Base-by-base conservation (phyloP, 2,888 invertebrate genomes). In the Platycheirus albimanus region DNA sequence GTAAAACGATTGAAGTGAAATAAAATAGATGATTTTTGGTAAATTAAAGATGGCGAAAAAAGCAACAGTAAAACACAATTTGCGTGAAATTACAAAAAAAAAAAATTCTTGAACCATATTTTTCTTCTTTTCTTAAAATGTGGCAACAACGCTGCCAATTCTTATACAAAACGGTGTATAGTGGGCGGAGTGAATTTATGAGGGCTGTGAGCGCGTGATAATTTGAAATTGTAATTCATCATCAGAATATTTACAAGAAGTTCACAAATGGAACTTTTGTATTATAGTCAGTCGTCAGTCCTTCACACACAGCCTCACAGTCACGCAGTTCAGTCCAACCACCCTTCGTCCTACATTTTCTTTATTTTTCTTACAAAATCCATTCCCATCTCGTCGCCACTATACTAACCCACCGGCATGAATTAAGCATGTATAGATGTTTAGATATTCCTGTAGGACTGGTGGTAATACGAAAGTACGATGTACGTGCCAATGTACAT, bases 161-260 rank as follows among this genome's bases (percentile, higher is more conserved):
- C 10, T 15, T 17, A 61, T 30, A 45, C 28, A 41, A 58, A 41
- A 28, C 45, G 15, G 43, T 6, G 43, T 20, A 28, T 13, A 24
- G n/a, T 36, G 15, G 41, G 61, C 38, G 13, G 33, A 41, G 49
- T 61, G 43, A 71, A 71, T 38, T 33, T 41, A 58, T 74, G 63
- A 61, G 61, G 66, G 58, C 43, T 51, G 24, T 54, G 51, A 43
- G 66, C 49, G 66, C 58, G 64, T 71, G 58, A 71, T 76, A 66
- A 49, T 71, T 81, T 77, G 67, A 36, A 77, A 81, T 72, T 45
- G 81, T 67, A 81, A 81, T 81, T 72, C 77, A 77, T 81, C 81
- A 81, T 77, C 77, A 56, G 10, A 3, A 24, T 33, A 15, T 10
- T 8, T 15, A 15, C 33, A 47, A 61, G 30, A 17, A 58, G 17